A percentile compares a stretch with the other conserved stretches of the same genome.
phyloP scores from a whole-genome alignment of 2,113 vertebrate genomes.

The Sylvilagus bachmani region DNA sequence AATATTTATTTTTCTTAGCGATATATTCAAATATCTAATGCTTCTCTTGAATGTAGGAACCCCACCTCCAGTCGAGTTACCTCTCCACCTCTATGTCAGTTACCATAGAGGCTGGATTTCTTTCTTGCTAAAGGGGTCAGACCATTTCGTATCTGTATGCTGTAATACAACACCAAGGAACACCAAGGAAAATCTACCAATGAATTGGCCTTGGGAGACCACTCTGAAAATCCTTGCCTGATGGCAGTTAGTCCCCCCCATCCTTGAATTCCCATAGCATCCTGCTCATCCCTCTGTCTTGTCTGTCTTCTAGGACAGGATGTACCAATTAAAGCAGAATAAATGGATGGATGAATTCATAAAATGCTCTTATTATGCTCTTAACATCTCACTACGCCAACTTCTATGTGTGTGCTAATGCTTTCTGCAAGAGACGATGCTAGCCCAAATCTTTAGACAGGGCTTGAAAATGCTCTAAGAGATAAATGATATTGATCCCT shows the following conservation, averaged over 20 bases:
- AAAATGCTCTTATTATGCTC: neutral
- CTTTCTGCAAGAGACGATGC: neutral
- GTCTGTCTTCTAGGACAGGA: neutral
- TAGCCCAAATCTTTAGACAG: conserved; percentile 28
- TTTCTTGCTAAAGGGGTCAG: neutral
- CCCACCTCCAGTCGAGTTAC: neutral
- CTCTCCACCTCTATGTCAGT: neutral
- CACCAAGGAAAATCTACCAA: neutral
- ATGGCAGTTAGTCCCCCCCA: neutral
- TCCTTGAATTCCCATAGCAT: neutral
- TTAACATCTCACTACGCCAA: neutral
- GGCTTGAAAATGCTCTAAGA: conserved; percentile 43
- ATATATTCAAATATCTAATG: neutral
- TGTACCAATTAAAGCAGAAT: neutral
- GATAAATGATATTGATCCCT: conserved; percentile 48
- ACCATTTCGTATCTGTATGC: neutral
- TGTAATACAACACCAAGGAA: neutral
- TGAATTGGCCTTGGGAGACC: neutral
- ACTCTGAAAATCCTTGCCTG: neutral
- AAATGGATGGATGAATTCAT: conserved; percentile 3
- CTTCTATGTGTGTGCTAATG: neutral
- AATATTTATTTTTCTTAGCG: neutral
- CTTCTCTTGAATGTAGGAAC: neutral
- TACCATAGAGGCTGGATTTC: neutral
- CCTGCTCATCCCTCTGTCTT: neutral